Conservation (phyloP, 2,888 invertebrate genomes). For the Hypolimnas misippus region DNA sequence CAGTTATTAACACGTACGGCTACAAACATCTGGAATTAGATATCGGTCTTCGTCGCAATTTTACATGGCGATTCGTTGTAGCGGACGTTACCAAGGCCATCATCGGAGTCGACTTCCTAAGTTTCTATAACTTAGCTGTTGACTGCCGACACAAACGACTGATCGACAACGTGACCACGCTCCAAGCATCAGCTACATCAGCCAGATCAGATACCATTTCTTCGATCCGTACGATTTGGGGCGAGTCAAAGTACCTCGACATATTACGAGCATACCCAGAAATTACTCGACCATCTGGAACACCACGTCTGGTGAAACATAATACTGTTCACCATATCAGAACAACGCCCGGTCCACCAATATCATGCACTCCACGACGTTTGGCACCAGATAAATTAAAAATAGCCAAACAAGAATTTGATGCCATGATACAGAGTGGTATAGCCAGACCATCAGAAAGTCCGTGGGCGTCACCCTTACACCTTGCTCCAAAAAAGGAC, state of each 20-base stretch:
- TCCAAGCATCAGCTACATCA: constrained; percentile 1
- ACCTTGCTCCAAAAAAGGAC: constrained; percentile 6
- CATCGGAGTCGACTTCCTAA: background rate
- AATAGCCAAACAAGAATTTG: background rate
- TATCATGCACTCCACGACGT: constrained; percentile 38
- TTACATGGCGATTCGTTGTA: constrained; percentile 5
- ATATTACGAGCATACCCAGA: background rate
- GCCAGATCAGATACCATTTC: background rate
- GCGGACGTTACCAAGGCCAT: background rate
- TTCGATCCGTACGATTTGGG: constrained; percentile 22
- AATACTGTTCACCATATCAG: constrained; percentile 40
- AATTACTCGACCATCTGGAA: constrained; percentile 34
- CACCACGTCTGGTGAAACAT: constrained; percentile 20
- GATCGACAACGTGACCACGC: background rate
- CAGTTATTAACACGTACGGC: too few relatives aligned
- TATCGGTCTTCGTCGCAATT: background rate
- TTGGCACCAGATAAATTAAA: constrained; percentile 46
- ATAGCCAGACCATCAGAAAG: background rate
- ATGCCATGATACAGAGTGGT: background rate
- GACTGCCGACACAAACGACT: constrained; percentile 3
- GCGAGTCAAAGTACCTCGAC: background rate
- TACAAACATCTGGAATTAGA: constrained; percentile 5
- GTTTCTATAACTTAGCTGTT: constrained; percentile 3
- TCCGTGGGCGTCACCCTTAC: background rate
- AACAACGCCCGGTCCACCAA: constrained; percentile 38